Evolutionary conservation across 2,797 vertebrate genomes (phyloP).

Genomic region (Liparis tanakae): DNA sequence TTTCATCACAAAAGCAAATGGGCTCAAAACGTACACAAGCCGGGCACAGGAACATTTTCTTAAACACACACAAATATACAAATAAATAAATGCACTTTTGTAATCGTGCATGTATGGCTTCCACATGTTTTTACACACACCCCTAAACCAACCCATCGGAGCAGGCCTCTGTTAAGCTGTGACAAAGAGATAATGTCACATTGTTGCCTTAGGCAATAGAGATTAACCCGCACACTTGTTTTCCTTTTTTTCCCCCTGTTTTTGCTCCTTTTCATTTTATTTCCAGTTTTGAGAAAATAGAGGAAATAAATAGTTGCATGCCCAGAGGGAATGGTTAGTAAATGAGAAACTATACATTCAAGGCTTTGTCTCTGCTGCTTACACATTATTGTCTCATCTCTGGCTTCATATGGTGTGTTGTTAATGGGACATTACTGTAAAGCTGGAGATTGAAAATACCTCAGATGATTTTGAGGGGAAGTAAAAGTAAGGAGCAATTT

Average conservation of each 20-base stretch:
- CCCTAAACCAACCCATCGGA: slow-evolving; percentile 13
- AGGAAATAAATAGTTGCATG: slow-evolving; percentile 50
- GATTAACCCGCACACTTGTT: slow-evolving; percentile 54
- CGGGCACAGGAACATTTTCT: slow-evolving; percentile 9
- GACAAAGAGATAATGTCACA: slow-evolving; percentile 64
- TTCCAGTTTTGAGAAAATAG: slow-evolving; percentile 55
- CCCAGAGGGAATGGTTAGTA: slow-evolving; percentile 55
- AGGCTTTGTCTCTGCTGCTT: slow-evolving; percentile 23
- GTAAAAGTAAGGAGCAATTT: not conserved
- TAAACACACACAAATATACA: not conserved
- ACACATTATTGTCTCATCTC: slow-evolving; percentile 32
- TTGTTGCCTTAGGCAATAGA: slow-evolving; percentile 56
- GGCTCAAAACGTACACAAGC: slow-evolving; percentile 17
- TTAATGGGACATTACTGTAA: slow-evolving; percentile 1
- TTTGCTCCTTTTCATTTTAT: slow-evolving; percentile 58
- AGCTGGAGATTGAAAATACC: not conserved
- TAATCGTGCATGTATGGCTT: slow-evolving; percentile 14
- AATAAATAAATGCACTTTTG: not conserved
- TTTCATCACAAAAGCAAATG: slow-evolving; percentile 43
- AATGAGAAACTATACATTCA: slow-evolving; percentile 47
- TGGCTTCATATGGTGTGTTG: slow-evolving; percentile 24
- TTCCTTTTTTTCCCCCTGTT: slow-evolving; percentile 22
- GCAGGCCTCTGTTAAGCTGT: slow-evolving; percentile 55
- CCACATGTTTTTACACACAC: slow-evolving; percentile 13
- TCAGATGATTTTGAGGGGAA: not conserved